A percentile compares a stretch with the other conserved stretches of the same genome.
Evolutionary conservation across 2,797 vertebrate species (phyloP).

Genomic region (Premnoplex brunnescens): DNA sequence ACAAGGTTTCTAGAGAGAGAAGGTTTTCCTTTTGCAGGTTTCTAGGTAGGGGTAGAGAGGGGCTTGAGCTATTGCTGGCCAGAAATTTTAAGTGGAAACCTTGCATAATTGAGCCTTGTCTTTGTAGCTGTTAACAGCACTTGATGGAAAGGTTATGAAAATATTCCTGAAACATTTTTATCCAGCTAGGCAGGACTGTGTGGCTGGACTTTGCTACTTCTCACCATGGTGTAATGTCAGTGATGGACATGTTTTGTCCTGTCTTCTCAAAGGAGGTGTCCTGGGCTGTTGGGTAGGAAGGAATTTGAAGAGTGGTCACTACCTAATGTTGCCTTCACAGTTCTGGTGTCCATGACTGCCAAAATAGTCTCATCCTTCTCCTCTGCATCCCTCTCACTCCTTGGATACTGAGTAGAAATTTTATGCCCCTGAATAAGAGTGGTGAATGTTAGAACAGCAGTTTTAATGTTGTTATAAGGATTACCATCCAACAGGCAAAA

Average conservation of each 20-base stretch:
- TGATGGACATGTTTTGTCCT: background rate
- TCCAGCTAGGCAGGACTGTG: background rate
- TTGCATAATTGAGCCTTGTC: background rate
- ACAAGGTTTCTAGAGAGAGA: background rate
- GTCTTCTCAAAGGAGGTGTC: background rate
- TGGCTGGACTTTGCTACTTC: background rate
- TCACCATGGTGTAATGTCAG: background rate
- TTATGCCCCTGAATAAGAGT: background rate
- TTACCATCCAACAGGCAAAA: background rate
- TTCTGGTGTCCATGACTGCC: background rate
- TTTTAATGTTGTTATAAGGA: background rate
- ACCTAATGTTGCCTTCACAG: background rate
- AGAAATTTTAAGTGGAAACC: background rate
- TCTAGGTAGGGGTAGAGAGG: background rate
- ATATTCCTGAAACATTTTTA: background rate
- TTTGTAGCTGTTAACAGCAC: background rate
- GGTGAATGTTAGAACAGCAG: background rate
- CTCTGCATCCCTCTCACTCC: background rate
- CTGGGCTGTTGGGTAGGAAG: background rate
- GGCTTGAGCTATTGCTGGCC: background rate
- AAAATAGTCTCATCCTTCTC: background rate
- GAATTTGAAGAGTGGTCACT: background rate
- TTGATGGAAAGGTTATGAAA: background rate
- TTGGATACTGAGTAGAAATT: background rate
- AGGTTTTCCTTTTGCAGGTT: background rate